phyloP scores from a whole-genome alignment of 2,113 vertebrate genomes.

The Vireo altiloquus region DNA sequence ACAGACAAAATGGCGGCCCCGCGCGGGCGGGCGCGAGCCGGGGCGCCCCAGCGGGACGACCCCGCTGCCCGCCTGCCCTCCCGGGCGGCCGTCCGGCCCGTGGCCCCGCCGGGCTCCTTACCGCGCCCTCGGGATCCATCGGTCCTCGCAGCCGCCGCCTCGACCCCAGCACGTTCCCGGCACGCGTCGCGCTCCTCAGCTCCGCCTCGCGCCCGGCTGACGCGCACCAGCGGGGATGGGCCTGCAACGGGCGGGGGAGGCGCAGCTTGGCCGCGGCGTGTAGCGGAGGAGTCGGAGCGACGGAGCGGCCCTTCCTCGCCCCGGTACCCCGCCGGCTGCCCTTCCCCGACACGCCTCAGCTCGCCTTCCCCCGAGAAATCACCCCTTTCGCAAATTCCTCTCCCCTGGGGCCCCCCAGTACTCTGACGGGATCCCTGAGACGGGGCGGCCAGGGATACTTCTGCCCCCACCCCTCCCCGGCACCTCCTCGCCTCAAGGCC shows the following conservation, averaged over 20 bases:
- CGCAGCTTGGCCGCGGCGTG: no score
- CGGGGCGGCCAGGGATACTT: no score
- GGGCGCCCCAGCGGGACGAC: no score
- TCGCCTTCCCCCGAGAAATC: fast-evolving
- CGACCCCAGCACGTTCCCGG: background rate
- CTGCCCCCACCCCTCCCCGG: background rate
- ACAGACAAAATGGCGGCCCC: background rate
- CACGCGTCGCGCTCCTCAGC: background rate
- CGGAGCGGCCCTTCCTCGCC: fast-evolving
- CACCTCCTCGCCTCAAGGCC: background rate
- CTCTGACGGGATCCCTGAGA: background rate
- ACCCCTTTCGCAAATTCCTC: fast-evolving
- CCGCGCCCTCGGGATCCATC: constrained; percentile 46
- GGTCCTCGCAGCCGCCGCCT: background rate
- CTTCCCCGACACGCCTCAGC: background rate
- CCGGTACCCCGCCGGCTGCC: background rate
- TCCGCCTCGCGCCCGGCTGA: background rate
- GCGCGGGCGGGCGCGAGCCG: background rate
- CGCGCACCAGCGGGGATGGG: background rate
- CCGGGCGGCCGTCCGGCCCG: no score
- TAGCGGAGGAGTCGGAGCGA: fast-evolving
- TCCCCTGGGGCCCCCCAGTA: fast-evolving
- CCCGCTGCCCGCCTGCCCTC: no score
- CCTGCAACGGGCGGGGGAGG: background rate
- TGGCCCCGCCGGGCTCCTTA: background rate